Percentiles rank a stretch among this genome's conserved stretches.
Conservation (phyloP, 2,888 invertebrate genomes). For the Blastobasis adustella region DNA sequence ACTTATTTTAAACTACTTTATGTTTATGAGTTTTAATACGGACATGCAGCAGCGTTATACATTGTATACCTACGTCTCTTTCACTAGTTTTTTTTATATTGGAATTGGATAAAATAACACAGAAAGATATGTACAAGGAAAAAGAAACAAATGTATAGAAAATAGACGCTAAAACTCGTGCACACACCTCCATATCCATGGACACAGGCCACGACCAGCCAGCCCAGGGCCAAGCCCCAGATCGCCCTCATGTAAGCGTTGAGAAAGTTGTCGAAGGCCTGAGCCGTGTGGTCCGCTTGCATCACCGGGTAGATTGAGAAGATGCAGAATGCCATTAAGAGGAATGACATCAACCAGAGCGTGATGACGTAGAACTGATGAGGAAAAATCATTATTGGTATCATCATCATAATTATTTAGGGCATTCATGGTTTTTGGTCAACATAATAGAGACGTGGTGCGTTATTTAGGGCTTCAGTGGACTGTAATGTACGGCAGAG, state of each 20-base stretch:
- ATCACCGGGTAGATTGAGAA: slow-evolving; percentile 42
- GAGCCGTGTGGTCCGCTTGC: slow-evolving; percentile 26
- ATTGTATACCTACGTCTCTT: too few relatives aligned
- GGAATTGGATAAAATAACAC: background rate
- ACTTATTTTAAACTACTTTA: background rate
- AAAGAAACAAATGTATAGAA: background rate
- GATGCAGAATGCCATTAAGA: slow-evolving; percentile 37
- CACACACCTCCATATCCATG: slow-evolving; percentile 61
- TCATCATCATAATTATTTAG: background rate
- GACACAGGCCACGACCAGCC: slow-evolving; percentile 61
- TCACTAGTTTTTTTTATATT: too few relatives aligned
- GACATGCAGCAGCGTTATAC: too few relatives aligned
- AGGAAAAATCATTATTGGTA: slow-evolving; percentile 6
- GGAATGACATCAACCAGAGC: slow-evolving; percentile 32
- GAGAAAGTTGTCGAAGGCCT: slow-evolving; percentile 38
- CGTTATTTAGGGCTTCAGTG: too few relatives aligned
- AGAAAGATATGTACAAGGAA: background rate
- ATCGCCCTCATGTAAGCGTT: slow-evolving; percentile 50
- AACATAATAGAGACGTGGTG: too few relatives aligned
- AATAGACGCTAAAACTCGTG: too few relatives aligned
- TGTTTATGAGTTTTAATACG: background rate
- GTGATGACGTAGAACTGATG: slow-evolving; percentile 29
- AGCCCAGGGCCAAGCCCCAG: slow-evolving; percentile 54
- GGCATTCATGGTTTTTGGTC: too few relatives aligned
- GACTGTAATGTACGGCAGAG: too few relatives aligned